These are phyloP conservation scores for Syritta pipiens DNA, from an alignment of 2,888 invertebrate genomes.

Conservation along the genomic window DNA sequence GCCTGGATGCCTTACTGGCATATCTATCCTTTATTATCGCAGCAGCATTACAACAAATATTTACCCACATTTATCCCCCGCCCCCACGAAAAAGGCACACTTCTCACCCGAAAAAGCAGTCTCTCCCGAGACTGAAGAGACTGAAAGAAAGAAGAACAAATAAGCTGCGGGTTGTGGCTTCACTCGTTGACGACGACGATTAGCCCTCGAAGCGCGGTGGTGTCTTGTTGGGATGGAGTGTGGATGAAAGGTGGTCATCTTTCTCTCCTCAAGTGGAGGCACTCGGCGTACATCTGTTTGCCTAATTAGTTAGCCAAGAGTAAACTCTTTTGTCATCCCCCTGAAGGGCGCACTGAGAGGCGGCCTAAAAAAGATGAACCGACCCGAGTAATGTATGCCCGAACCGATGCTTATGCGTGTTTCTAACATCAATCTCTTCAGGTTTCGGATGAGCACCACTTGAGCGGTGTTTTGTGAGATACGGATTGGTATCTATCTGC, in stretches of 20 bases:
- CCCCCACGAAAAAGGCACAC: too few relatives aligned
- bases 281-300: slow-evolving; percentile 42
- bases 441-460: slow-evolving; percentile 62
- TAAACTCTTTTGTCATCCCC: slow-evolving; percentile 66
- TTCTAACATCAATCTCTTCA: slow-evolving; percentile 62
- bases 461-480: slow-evolving; percentile 30
- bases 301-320: slow-evolving; percentile 65
- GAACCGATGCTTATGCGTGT: slow-evolving; percentile 50
- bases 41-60: slow-evolving; percentile 68
- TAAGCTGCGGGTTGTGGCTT: slow-evolving; percentile 35
- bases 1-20: slow-evolving; percentile 34
- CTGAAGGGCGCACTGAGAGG: slow-evolving; percentile 14
- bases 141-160: slow-evolving; percentile 21
- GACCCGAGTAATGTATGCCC: slow-evolving; percentile 27
- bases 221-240: slow-evolving; percentile 9
- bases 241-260: slow-evolving; percentile 39
- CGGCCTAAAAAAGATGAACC: slow-evolving; percentile 22
- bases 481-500: slow-evolving; percentile 14
- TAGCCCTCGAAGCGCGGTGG: slow-evolving; percentile 45
- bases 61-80: slow-evolving; percentile 41
- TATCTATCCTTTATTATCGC: slow-evolving; percentile 66
- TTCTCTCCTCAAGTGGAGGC: background rate
- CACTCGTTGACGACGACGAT: slow-evolving; percentile 43
- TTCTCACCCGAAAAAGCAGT: too few relatives aligned
- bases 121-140: slow-evolving; percentile 13